Conservation (phyloP, 2,113 vertebrate species). For the Tretioscincus oriximinensis region DNA sequence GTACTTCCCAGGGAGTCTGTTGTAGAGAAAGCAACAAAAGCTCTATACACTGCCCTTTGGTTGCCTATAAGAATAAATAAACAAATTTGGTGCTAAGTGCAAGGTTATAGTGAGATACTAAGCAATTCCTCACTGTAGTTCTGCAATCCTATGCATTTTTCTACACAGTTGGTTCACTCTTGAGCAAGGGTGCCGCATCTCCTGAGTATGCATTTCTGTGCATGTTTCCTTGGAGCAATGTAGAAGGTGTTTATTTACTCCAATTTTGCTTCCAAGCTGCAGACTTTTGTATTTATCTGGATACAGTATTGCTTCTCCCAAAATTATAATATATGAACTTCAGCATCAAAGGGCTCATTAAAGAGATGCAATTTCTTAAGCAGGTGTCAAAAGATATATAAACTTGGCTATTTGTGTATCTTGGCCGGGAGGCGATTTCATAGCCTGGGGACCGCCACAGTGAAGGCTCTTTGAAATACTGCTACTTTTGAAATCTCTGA, state of each 20-base stretch:
- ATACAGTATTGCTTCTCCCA: neutral
- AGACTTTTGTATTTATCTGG: neutral
- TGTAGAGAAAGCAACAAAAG: too few species aligned
- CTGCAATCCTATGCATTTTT: neutral
- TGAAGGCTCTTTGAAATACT: neutral
- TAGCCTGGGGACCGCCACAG: too few species aligned
- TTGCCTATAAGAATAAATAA: too few species aligned
- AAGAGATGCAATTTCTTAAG: too few species aligned
- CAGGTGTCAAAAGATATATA: too few species aligned
- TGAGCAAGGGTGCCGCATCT: neutral
- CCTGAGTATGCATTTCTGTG: neutral
- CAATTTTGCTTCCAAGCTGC: neutral
- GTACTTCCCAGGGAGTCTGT: too few species aligned
- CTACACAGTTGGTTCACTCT: neutral
- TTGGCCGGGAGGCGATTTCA: too few species aligned
- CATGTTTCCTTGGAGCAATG: neutral
- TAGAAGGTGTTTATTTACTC: neutral
- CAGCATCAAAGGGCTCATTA: too few species aligned
- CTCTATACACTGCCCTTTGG: too few species aligned
- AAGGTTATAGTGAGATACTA: accelerated
- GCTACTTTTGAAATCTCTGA: neutral
- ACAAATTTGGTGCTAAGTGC: constrained; percentile 12
- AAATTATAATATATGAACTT: neutral
- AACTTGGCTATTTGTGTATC: too few species aligned
- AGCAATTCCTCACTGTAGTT: neutral